Percentiles rank a stretch among this genome's conserved stretches.
Conservation (phyloP, 2,888 invertebrate genomes). For the Salticus scenicus region DNA sequence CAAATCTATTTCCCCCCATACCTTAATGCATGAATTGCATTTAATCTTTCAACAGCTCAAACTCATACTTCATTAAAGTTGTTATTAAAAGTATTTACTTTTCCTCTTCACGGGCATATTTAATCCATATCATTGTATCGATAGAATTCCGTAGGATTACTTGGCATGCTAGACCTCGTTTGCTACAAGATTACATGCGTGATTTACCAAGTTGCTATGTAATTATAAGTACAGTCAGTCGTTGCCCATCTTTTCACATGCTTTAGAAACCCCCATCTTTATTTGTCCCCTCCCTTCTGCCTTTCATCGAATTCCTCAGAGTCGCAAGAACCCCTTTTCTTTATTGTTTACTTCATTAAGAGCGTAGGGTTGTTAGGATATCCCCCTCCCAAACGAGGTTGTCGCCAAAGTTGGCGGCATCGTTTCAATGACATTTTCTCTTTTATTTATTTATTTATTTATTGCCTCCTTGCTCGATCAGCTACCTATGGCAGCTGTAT, state of each 20-base stretch:
- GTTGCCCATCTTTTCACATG: conserved; percentile 26
- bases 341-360: neutral
- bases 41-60: too few species aligned
- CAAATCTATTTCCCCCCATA: too few species aligned
- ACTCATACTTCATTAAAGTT: too few species aligned
- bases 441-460: conserved; percentile 1
- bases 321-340: conserved; percentile 37
- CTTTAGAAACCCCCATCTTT: neutral
- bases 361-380: neutral
- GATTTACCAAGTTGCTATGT: conserved; percentile 52
- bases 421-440: neutral
- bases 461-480: neutral
- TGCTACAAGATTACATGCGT: conserved; percentile 13
- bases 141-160: neutral
- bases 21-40: too few species aligned
- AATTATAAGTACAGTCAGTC: conserved; percentile 36
- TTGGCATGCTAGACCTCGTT: neutral
- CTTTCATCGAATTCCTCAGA: conserved; percentile 21
- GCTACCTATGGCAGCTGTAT: conserved; percentile 9
- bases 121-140: neutral
- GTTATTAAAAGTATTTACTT: too few species aligned
- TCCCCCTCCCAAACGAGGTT: neutral
- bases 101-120: neutral
- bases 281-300: neutral
- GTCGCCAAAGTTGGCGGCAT: conserved; percentile 17